phyloP scores from a whole-genome alignment of 2,113 vertebrate genomes.

The Elephas maximus region DNA sequence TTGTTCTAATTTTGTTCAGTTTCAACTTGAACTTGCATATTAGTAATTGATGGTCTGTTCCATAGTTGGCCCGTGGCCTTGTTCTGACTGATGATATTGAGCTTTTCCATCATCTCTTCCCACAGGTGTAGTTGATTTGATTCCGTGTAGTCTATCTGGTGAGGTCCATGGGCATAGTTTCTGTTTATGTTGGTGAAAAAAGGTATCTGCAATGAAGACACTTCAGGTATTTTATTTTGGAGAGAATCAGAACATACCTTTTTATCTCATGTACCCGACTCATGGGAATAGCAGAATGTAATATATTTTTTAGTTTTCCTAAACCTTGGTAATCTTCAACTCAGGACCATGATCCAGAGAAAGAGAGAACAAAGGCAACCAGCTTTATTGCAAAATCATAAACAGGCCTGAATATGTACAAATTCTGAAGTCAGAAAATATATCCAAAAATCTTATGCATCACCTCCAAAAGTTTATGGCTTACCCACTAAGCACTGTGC shows the following conservation, averaged over 20 bases:
- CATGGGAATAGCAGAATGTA: neutral
- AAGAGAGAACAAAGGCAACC: neutral
- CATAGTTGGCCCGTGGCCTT: no score
- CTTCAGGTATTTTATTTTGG: conserved; percentile 11
- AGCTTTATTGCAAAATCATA: conserved; percentile 16
- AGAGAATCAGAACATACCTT: conserved; percentile 33
- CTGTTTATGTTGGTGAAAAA: no score
- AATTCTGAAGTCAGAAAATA: neutral
- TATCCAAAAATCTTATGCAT: neutral
- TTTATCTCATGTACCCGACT: neutral
- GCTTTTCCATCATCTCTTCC: no score
- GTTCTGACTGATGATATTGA: no score
- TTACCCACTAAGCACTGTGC: neutral
- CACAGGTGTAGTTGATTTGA: no score
- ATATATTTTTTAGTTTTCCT: neutral
- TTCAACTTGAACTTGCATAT: no score
- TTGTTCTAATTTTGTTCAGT: no score
- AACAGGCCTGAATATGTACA: neutral
- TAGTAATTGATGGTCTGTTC: no score
- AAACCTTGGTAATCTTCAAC: neutral
- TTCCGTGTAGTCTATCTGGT: no score
- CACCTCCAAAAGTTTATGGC: neutral
- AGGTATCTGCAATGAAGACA: neutral
- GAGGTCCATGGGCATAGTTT: no score
- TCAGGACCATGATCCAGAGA: neutral